phyloP scores from a whole-genome alignment of 2,888 invertebrate species.

The Neuroscelio doddi region DNA sequence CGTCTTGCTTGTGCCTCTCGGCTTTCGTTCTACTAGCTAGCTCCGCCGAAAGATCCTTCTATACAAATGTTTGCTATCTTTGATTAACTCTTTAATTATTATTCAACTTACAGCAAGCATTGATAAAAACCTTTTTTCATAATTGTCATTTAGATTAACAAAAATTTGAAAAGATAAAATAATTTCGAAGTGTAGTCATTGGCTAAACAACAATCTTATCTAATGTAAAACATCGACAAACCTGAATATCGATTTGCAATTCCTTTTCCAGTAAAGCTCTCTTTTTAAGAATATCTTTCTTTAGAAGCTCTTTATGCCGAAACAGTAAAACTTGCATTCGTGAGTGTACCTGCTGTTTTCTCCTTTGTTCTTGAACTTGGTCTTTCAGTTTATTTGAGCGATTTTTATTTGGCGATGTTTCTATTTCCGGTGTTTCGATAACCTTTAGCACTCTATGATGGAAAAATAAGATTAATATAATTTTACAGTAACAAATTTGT shows the following conservation, averaged over 20 bases:
- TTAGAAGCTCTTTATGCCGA: slow-evolving; percentile 92
- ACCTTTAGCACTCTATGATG: slow-evolving; percentile 56
- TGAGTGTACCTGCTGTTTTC: slow-evolving; percentile 74
- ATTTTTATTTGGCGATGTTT: slow-evolving; percentile 61
- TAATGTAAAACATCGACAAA: slow-evolving; percentile 57
- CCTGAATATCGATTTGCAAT: slow-evolving; percentile 91
- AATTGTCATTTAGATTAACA: neutral
- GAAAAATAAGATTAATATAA: slow-evolving; percentile 1
- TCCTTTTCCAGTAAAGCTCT: slow-evolving; percentile 91
- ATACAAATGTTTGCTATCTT: slow-evolving; percentile 53
- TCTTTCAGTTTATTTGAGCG: slow-evolving; percentile 69
- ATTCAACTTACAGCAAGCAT: too few species aligned
- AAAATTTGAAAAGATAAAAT: slow-evolving; percentile 10
- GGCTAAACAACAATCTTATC: too few species aligned
- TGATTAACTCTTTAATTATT: too few species aligned
- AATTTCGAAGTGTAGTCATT: too few species aligned
- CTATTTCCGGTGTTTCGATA: slow-evolving; percentile 61
- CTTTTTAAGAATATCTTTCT: slow-evolving; percentile 94
- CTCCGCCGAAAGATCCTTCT: slow-evolving; percentile 85
- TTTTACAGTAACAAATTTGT: too few species aligned
- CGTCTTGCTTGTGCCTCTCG: slow-evolving; percentile 81
- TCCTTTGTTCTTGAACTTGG: slow-evolving; percentile 74
- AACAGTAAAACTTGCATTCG: slow-evolving; percentile 83
- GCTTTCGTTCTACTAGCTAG: slow-evolving; percentile 81
- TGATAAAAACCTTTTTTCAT: slow-evolving; percentile 13